Conservation (phyloP, 2,113 vertebrate species). For the Peromyscus californicus region DNA sequence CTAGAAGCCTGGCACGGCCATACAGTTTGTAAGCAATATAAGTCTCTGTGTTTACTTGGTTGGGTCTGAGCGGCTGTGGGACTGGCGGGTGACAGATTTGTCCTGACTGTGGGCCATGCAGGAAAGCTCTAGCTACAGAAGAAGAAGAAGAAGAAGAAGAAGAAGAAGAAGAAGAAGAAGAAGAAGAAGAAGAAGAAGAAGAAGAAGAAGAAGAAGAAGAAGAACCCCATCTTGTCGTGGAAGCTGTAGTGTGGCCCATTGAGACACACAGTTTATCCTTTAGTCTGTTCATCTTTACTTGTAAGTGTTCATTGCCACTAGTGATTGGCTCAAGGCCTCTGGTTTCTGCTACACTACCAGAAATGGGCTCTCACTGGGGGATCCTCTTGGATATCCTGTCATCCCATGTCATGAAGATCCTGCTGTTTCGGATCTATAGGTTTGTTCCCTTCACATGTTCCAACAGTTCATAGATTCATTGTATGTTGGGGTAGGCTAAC, state of each 20-base stretch:
- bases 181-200: rapidly evolving
- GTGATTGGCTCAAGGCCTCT: neutral
- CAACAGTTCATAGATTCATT: neutral
- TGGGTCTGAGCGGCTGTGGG: too few species aligned
- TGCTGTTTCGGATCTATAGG: neutral
- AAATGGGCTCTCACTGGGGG: neutral
- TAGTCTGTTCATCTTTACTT: neutral
- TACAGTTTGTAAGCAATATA: too few species aligned
- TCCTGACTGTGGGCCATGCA: too few species aligned
- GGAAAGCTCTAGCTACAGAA: too few species aligned
- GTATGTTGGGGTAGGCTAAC: neutral
- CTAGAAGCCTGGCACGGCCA: too few species aligned
- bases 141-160: too few species aligned
- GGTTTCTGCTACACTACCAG: neutral
- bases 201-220: too few species aligned
- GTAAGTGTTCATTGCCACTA: neutral
- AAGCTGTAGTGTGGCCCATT: neutral
- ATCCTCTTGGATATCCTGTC: neutral
- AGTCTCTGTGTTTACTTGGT: too few species aligned
- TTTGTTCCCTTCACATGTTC: neutral
- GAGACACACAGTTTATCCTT: neutral
- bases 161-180: rapidly evolving
- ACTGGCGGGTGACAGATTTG: too few species aligned
- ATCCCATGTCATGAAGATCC: neutral
- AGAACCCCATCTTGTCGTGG: too few species aligned